Conservation (phyloP, 2,888 invertebrate genomes). For the Eristalis intricaria region DNA sequence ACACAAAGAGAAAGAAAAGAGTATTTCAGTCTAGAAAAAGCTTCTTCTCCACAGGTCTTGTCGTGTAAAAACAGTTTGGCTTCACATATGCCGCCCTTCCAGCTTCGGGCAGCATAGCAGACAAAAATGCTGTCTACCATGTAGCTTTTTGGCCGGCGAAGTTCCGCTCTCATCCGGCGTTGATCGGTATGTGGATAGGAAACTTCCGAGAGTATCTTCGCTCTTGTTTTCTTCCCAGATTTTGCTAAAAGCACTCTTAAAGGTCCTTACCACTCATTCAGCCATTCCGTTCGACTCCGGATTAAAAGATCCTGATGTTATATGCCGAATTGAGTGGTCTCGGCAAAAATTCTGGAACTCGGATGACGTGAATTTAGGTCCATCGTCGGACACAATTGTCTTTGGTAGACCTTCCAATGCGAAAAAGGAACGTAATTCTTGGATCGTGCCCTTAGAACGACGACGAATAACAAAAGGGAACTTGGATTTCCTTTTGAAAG, state of each 20-base stretch:
- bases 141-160: neutral
- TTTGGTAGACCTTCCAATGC: neutral
- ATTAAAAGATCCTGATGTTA: neutral
- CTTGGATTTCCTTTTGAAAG: neutral
- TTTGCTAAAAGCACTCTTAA: neutral
- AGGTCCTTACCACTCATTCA: neutral
- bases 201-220: neutral
- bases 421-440: neutral
- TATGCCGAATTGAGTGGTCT: neutral
- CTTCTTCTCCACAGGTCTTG: neutral
- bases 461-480: neutral
- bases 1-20: too few species aligned
- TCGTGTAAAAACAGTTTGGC: neutral
- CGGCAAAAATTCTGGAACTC: neutral
- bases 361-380: neutral
- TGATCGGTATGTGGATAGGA: slow-evolving; percentile 3
- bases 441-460: neutral
- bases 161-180: neutral
- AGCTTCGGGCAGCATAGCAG: neutral
- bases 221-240: neutral
- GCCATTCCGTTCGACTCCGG: neutral
- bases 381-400: neutral
- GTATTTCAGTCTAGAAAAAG: too few species aligned
- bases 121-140: neutral
- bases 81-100: neutral